Evolutionary conservation across 2,797 vertebrate species (phyloP).

Genomic region (Podargus strigoides): DNA sequence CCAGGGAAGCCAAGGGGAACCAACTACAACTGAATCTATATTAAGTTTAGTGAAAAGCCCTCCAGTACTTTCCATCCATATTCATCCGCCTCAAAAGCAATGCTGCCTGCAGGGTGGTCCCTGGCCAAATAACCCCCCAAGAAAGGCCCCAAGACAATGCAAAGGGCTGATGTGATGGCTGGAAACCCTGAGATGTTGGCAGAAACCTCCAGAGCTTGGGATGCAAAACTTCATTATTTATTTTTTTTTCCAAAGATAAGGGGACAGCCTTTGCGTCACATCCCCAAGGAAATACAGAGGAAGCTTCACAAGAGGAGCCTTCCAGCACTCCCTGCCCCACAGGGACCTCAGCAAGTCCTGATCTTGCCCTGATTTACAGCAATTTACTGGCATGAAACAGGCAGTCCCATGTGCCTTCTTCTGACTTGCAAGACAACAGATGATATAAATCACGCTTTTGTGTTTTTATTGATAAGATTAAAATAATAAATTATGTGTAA

Average conservation of each 20-base stretch:
- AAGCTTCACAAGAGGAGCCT: neutral
- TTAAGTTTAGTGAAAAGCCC: neutral
- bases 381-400: neutral
- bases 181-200: fast-evolving
- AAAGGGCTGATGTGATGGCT: neutral
- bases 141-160: fast-evolving
- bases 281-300: neutral
- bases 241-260: neutral
- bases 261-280: neutral
- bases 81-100: neutral
- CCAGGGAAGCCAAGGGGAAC: neutral
- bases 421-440: neutral
- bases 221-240: neutral
- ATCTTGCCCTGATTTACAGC: neutral
- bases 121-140: neutral
- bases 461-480: neutral
- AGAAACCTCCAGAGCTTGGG: neutral
- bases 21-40: neutral
- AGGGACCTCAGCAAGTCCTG: neutral
- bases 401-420: neutral
- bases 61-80: neutral
- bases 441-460: neutral
- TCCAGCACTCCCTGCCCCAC: neutral
- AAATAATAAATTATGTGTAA: neutral
- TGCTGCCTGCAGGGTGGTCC: neutral